Base-by-base conservation (phyloP, 2,113 vertebrate species). In the Trinectes maculatus region DNA sequence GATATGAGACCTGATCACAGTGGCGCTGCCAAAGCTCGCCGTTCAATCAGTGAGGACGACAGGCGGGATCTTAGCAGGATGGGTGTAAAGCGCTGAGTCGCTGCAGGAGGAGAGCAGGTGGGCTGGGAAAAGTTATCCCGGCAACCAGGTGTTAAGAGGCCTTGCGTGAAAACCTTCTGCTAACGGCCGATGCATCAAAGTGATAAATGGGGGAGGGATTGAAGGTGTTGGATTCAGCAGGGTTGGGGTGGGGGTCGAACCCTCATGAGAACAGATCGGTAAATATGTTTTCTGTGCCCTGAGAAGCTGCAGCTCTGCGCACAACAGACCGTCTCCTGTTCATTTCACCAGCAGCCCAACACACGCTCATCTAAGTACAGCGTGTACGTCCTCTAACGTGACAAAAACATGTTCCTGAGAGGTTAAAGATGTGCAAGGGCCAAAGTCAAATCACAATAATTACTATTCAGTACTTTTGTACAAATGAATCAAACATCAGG, bases 111-210 rank as follows among this genome's bases (percentile, higher is more conserved):
- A 68, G 22, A 74, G 77, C 78, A 82, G 80, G 81, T 83, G 82
- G 79, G 43, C 16, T 42, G 58, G 47, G 54, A 31, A 61, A 67
- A 81, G 74, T 71, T 56, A 74, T 74, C 53, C 59, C 34, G 63
- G 51, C 72, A 82, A 82, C 82, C 85, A 85, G 83, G 82, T 78
- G 78, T 86, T 85, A 80, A 76, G 75, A 76, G 72, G 82, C 81
- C 82, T 79, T 57, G 70, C 77, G 65, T 85, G 82, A 59, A 82
- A 90, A 90, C 85, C 89, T 91, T 91, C 74, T 77, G 71, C 72
- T 66, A 71, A 69, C 78, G 73, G 74, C 66, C 70, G 81, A 83
- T 85, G 76, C 79, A 84, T 85, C 79, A 72, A 57, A 34, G 59
- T 86, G 89, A 92, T 85, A 63, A 71, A 91, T 87, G 77, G 61